Evolutionary conservation across 2,113 vertebrate genomes (phyloP), one percentile per base, ranked within the genome.

Genomic region (Chlorodrepanis virens): DNA sequence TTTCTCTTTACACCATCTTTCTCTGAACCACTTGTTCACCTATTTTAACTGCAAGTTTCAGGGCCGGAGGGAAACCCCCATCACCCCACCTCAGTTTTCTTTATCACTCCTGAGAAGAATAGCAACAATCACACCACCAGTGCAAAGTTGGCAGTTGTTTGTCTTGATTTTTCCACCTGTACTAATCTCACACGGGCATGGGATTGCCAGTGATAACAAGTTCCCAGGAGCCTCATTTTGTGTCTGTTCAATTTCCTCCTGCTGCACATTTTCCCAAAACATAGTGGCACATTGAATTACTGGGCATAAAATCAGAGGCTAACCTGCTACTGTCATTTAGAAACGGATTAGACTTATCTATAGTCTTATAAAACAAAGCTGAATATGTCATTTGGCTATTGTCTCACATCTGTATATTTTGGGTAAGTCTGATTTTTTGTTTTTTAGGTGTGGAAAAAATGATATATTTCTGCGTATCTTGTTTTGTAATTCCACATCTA

Each of bases 381-480:
- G 53, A 64, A 40, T 72, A 33, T 29, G 12, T n/a, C 9, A 52
- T 56, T 86, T 67, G 28, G 12, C 27, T 37, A 54, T 80, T 44
- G 56, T 22, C 23, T 86, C 3, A 3, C 4, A 12, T 29, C 40
- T 19, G 33, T 40, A 29, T 5, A 18, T 59, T 91, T 91, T 80
- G 11, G 35, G 9, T 44, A 64, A 68, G 13, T 53, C 24, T 76
- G 33, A 70, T 11, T 18, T 6, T 6, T 88, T 37, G 35, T 90
- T 27, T 89, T 90, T 28, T 28, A 42, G 3, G 10, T 40, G 12
- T 42, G 31, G 5, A 40, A 88, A 76, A 88, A 50, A 25, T 28
- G 0, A 50, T 22, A 6, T 40, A 25, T 76, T 83, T 59, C 23
- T 71, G 15, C 0, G 0, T 79, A 37, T n/a, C 7, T 47, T 83